Percentiles rank a stretch among this genome's conserved stretches.
Conservation (phyloP, 1,140 invertebrate genomes). For the Campoletis sonorensis region DNA sequence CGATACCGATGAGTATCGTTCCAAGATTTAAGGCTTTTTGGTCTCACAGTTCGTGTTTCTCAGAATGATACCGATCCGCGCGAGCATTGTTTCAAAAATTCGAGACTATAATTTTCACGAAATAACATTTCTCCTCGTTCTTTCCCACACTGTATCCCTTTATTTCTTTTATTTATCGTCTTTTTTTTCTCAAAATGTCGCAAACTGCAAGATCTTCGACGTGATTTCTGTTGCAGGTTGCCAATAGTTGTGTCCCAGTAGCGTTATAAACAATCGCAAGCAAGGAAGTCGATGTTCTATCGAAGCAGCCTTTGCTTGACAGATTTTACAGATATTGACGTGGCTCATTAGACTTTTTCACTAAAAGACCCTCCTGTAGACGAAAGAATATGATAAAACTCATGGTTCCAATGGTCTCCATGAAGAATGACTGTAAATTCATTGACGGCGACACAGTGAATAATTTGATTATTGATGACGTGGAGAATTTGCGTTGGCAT, state of each 20-base stretch:
- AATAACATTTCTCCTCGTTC: background rate
- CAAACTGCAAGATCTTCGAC: background rate
- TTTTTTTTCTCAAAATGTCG: background rate
- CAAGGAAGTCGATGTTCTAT: background rate
- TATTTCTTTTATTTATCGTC: background rate
- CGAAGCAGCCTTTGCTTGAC: background rate
- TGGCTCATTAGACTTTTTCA: background rate
- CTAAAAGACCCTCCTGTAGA: background rate
- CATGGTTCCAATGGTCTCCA: background rate
- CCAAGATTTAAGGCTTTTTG: background rate
- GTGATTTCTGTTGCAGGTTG: background rate
- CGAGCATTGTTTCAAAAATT: background rate
- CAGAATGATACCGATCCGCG: constrained; percentile 1
- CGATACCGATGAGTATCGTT: constrained; percentile 23
- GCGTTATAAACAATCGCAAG: background rate
- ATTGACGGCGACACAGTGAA: background rate
- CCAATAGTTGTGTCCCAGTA: background rate
- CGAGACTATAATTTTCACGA: background rate
- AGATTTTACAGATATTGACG: background rate
- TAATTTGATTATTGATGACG: constrained; percentile 39
- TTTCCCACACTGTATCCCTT: constrained; percentile 30
- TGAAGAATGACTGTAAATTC: constrained; percentile 15
- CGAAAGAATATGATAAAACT: background rate
- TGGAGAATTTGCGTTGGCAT: background rate
- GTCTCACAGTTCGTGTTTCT: background rate